Base-by-base conservation (phyloP, 2,888 invertebrate species). In the Deilephila porcellus region DNA sequence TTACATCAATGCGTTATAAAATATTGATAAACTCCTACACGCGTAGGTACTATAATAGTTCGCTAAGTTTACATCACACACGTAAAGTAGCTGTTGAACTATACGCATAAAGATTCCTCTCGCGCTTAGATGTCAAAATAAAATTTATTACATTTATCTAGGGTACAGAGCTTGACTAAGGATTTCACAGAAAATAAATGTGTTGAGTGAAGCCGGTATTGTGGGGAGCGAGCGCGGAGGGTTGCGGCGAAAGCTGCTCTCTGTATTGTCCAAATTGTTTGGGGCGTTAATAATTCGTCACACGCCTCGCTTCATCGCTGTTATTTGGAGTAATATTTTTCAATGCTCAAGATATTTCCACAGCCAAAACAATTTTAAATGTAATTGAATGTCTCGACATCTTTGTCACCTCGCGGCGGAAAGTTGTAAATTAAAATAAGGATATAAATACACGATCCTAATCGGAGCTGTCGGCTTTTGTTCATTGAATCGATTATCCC, bases 401-500 rank as follows among this genome's bases (percentile, higher is more conserved):
- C 6, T 67, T 19, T 45, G 37, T 67, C 25, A 52, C 25, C 45
- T 29, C 52, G 52, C 60, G 52, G 74, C 78, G 75, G 78, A 79
- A 79, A 78, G 78, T 82, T 81, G 77, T 78, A 81, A 83, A 83
- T 82, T 81, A 79, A 81, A 85, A 82, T 84, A 78, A 32, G 34
- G 20, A 70, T 70, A 83, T 86, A 86, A 87, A 85, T 82, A 82
- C 45, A 45, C 79, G 86, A 87, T 87, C 80, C 77, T 85, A 85
- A 90, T 88, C 88, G 81, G 76, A 81, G 80, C 79, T 83, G 82
- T 83, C 83, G 84, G 85, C 87, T 89, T 64, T 89, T 89, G 88
- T 91, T 87, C 85, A 86, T 86, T 87, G 88, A 88, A 88, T 89
- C 86, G 85, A 88, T 91, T 89, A 91, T 88, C 89, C 90, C 88